Conservation (phyloP, 2,888 invertebrate species). For the Ellobium chinense region DNA sequence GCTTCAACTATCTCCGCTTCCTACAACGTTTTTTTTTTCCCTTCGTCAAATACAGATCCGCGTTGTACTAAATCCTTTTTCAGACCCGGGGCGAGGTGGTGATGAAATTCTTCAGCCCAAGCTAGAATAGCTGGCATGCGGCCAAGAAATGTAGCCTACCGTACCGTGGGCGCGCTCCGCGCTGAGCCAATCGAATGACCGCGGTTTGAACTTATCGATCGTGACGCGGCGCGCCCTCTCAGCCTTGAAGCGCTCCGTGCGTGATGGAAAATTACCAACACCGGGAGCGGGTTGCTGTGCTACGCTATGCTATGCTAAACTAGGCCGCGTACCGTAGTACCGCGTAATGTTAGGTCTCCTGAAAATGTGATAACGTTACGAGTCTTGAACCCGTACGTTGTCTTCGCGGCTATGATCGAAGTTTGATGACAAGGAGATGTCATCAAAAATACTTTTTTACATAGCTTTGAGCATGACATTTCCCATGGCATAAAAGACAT, state of each 20-base stretch:
- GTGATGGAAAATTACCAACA: slow-evolving; percentile 33
- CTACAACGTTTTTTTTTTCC: neutral
- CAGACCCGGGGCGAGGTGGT: neutral
- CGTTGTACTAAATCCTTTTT: neutral
- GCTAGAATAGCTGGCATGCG: neutral
- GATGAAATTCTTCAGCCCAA: neutral
- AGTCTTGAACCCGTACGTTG: no score
- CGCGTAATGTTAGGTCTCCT: neutral
- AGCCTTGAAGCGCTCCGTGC: neutral
- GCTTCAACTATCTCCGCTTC: neutral
- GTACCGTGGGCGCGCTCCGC: neutral
- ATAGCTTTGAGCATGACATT: neutral
- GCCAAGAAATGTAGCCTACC: neutral
- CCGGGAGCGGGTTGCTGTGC: no score
- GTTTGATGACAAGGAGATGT: no score
- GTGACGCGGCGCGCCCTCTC: neutral
- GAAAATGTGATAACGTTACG: no score
- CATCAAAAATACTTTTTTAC: no score
- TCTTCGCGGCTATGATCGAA: no score
- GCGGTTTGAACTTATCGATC: slow-evolving; percentile 18
- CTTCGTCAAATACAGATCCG: neutral
- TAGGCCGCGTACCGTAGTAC: slow-evolving; percentile 19
- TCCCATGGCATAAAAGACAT: neutral
- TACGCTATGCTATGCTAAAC: neutral
- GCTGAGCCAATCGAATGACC: neutral